phyloP scores from a whole-genome alignment of 92 coral and sea anemone genomes.

The Umimayanthus kanabou region DNA sequence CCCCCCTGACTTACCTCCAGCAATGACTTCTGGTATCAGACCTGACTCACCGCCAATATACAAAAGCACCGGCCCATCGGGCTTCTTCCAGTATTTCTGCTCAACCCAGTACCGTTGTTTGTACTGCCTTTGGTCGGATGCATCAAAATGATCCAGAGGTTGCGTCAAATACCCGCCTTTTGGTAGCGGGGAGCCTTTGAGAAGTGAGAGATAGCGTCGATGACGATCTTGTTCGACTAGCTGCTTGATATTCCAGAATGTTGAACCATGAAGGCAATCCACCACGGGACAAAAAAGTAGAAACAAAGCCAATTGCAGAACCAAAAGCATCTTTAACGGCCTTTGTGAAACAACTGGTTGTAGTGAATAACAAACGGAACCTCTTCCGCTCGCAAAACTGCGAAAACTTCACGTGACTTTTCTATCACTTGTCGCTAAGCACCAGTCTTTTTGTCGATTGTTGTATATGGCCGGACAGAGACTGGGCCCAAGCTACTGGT shows the following conservation, averaged over 20 bases:
- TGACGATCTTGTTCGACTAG: not conserved
- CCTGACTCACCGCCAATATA: slow-evolving; percentile 72
- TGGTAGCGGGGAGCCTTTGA: not conserved
- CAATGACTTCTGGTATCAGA: slow-evolving; percentile 44
- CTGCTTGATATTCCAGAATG: slow-evolving; percentile 24
- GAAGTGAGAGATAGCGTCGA: not conserved
- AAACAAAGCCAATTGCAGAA: not conserved
- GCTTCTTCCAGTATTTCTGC: slow-evolving; percentile 58
- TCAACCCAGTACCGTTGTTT: slow-evolving; percentile 71
- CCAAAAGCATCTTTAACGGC: not conserved
- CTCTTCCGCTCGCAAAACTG: too few species aligned
- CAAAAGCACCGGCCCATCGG: slow-evolving; percentile 69
- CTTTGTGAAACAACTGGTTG: too few species aligned
- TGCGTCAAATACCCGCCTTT: slow-evolving; percentile 46
- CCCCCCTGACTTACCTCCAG: slow-evolving; percentile 49
- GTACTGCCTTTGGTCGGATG: slow-evolving; percentile 41
- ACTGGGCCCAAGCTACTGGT: too few species aligned
- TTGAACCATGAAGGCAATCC: slow-evolving; percentile 8
- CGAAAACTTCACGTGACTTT: too few species aligned
- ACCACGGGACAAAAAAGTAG: slow-evolving; percentile 4
- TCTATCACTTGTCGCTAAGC: too few species aligned
- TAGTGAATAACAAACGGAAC: too few species aligned
- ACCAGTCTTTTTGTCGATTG: too few species aligned
- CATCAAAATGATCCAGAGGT: slow-evolving; percentile 71
- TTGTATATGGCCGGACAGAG: too few species aligned